Conservation (phyloP, 2,113 vertebrate genomes). For the Rhodinocichla rosea region DNA sequence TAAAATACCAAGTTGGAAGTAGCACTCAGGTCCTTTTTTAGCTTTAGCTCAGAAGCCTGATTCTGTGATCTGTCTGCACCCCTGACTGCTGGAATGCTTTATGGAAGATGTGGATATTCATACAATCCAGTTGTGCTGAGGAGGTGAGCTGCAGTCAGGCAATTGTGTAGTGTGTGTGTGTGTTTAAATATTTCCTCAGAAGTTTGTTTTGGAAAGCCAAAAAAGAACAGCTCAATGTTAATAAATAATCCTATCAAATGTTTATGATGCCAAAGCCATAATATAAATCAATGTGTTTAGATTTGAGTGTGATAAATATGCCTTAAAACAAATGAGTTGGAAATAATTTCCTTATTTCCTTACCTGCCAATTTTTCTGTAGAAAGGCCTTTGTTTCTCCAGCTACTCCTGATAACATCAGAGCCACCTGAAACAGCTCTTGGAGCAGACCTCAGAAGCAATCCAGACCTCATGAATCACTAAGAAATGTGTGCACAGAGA, state of each 20-base stretch:
- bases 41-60: not conserved
- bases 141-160: not conserved
- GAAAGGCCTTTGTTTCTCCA: conserved; percentile 19
- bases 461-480: not conserved
- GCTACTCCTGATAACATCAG: conserved; percentile 22
- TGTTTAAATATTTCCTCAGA: not conserved
- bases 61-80: not conserved
- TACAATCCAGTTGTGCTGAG: not conserved
- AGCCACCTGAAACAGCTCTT: conserved; percentile 15
- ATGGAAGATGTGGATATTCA: not conserved
- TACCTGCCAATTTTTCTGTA: conserved; percentile 13
- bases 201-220: conserved; percentile 21
- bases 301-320: conserved; percentile 20
- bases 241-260: conserved; percentile 39
- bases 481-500: not conserved
- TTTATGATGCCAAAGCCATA: conserved; percentile 30
- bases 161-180: not conserved
- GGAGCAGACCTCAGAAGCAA: not conserved
- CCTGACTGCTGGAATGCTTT: not conserved
- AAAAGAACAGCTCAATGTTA: not conserved
- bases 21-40: not conserved
- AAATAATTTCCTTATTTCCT: conserved; percentile 37
- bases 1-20: conserved; percentile 11
- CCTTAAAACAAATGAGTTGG: not conserved
- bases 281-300: conserved; percentile 39